Evolutionary conservation across 2,113 vertebrate genomes (phyloP), one percentile per base, ranked within the genome.

Genomic region (Salminus brasiliensis): DNA sequence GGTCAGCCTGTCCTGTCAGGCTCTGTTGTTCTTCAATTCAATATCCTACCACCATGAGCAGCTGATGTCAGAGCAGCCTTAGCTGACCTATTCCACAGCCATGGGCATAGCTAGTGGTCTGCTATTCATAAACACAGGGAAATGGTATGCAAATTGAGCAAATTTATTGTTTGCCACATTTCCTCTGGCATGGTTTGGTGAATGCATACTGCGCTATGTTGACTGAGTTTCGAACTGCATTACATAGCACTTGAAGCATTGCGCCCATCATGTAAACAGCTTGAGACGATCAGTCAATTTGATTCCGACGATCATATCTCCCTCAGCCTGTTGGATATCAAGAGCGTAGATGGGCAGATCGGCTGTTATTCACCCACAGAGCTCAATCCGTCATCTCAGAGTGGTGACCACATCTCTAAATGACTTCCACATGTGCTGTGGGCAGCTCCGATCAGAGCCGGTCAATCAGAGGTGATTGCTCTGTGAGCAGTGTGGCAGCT

Each of bases 381-480:
- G 43, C 15, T 52, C 23, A 63, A 53, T 72, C 68, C 59, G 77
- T 79, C 57, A 72, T 65, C 68, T 71, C 39, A 13, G 29, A 34
- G 53, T 67, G 36, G 39, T 67, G 62, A 72, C 32, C 72, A 66
- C 27, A 6, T 66, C 36, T 25, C 49, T 29, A 30, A 69, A 80
- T 74, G 52, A 62, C 78, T 78, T 62, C 67, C 76, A 78, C 69
- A 71, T 78, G 76, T 70, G 59, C 43, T 80, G 78, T 25, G 71
- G 71, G 70, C 65, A 59, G 36, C 39, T 80, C 63, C 67, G 47
- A 63, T 71, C 76, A 63, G 41, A 71, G 36, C 57, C 21, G n/a
- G 57, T 62, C 55, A 41, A 71, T 78, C 76, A 52, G 23, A 15
- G 57, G 23, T 3, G 68, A 65, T 79, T 72, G 72, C n/a, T 13